These are phyloP conservation scores for Otis tarda DNA, from an alignment of 2,113 vertebrate genomes.

Conservation along the genomic window DNA sequence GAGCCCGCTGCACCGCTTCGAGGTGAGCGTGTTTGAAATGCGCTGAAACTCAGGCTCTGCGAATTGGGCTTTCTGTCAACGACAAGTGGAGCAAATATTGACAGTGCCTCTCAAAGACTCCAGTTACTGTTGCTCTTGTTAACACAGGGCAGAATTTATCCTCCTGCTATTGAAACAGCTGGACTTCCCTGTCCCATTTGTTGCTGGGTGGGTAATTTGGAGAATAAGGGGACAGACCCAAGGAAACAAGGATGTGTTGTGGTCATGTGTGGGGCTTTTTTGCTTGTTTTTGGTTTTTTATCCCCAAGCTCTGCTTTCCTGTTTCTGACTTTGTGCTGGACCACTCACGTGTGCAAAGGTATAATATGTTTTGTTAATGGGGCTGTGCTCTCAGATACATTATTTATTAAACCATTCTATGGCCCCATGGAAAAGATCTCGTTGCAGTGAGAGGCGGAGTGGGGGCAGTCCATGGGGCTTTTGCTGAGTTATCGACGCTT, in stretches of 20 bases:
- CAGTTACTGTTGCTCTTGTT: constrained; percentile 47
- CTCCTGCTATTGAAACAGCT: not conserved
- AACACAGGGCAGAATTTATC: constrained; percentile 52
- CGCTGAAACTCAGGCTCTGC: not conserved
- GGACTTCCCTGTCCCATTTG: not conserved
- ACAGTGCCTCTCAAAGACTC: constrained; percentile 52
- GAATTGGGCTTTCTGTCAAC: constrained; percentile 33
- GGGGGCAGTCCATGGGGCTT: not conserved
- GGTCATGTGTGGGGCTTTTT: not conserved
- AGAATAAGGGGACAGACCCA: not conserved
- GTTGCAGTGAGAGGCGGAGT: not conserved
- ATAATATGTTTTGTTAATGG: not conserved
- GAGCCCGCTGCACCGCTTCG: not conserved
- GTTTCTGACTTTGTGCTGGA: not conserved
- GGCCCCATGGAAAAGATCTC: not conserved
- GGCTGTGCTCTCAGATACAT: not conserved
- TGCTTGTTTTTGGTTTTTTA: not conserved
- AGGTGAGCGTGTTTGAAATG: not conserved
- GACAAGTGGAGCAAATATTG: constrained; percentile 61
- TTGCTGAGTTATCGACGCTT: not conserved
- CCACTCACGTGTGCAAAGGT: accelerated
- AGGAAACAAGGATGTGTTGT: not conserved
- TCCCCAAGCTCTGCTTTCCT: not conserved
- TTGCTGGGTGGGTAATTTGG: not conserved
- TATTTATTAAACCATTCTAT: not conserved